Evolutionary conservation across 1,140 invertebrate species (phyloP), one percentile per base, ranked within the genome.

Genomic region (Aphelenchoides fujianensis): DNA sequence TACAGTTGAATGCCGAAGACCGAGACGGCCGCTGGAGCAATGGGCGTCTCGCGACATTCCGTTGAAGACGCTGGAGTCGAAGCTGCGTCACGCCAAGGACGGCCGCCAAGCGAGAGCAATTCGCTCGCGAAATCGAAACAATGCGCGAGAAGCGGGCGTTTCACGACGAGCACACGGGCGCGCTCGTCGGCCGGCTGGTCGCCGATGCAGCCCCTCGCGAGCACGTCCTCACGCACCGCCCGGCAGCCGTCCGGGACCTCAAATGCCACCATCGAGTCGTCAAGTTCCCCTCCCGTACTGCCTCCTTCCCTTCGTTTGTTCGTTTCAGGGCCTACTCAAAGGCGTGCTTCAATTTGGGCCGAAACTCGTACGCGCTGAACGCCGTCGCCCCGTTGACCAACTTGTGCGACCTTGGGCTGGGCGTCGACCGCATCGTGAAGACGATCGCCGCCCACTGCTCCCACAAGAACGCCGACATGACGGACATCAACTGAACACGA

Each of bases 301-400:
- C n/a, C n/a, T n/a, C n/a, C n/a, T n/a, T n/a, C n/a, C n/a, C n/a
- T n/a, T n/a, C n/a, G n/a, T n/a, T n/a, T n/a, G n/a, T 37, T 57
- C 82, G 79, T 62, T 80, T 82, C 59, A 67, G 72, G 30, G 71
- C 79, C 36, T 73, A 59, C 59, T 35, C 78, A 54, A 76, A 78
- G 37, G 16, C 37, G 16, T 66, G 63, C 64, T 9, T 16, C 52
- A 19, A 61, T 19, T 16, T n/a, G 1, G 61, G 64, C 69, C 71
- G 85, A 83, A 84, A 86, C 79, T 82, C 84, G 27, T 87, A 86
- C 75, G 86, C 85, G 27, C 69, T 87, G 48, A 82, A 85, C 57
- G 83, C 86, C 48, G 77, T 86, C 35, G 86, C 87, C 76, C 76
- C 84, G 2, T 80, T 88, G 64, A 85, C 86, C 16, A 88, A 88